Evolutionary conservation across 1,140 invertebrate species (phyloP).

Genomic region (Latrodectus geometricus): DNA sequence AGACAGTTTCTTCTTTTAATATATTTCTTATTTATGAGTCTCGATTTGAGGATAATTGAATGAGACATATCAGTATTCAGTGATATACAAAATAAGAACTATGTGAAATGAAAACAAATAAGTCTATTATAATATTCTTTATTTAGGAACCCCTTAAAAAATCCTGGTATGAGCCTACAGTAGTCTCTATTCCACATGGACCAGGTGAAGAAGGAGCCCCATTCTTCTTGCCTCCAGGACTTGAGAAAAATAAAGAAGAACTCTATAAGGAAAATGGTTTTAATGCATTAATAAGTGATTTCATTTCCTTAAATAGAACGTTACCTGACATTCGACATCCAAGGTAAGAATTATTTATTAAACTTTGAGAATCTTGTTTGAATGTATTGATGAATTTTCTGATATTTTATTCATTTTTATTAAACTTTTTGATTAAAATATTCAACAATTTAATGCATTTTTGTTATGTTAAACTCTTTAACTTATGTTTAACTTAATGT

Average conservation of each 20-base stretch:
- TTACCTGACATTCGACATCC: conserved; percentile 81
- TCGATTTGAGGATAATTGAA: no score
- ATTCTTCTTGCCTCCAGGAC: conserved; percentile 73
- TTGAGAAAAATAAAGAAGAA: conserved; percentile 72
- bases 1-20: no score
- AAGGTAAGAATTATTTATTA: conserved; percentile 69
- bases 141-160: conserved; percentile 21
- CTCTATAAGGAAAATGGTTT: conserved; percentile 84
- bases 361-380: not conserved
- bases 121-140: not conserved
- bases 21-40: no score
- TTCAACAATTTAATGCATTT: not conserved
- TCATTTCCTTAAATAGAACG: conserved; percentile 81
- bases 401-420: not conserved
- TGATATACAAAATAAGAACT: no score
- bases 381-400: not conserved
- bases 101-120: no score
- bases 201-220: conserved; percentile 81
- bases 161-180: conserved; percentile 29
- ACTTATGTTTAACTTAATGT: not conserved
- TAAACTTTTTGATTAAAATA: not conserved
- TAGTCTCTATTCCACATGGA: conserved; percentile 66
- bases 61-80: no score
- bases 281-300: conserved; percentile 82
- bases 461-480: not conserved